These are phyloP conservation scores for Lemur catta DNA, from an alignment of 2,797 vertebrate species.

Conservation along the genomic window DNA sequence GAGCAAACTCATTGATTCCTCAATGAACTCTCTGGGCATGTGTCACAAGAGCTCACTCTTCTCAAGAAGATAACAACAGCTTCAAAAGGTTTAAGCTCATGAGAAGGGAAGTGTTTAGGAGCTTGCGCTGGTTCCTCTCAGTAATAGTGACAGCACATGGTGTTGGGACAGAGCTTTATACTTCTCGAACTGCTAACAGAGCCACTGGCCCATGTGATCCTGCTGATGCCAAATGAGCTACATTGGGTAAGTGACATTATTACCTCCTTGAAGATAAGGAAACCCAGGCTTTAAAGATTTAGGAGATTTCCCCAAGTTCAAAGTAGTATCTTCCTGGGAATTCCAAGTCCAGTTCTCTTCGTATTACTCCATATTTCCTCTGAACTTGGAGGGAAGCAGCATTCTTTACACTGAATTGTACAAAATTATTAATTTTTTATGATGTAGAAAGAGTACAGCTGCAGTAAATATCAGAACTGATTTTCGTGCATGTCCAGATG, in stretches of 20 bases:
- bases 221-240: no score
- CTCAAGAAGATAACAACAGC: not conserved
- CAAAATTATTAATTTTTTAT: not conserved
- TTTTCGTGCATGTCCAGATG: not conserved
- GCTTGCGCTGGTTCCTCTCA: not conserved
- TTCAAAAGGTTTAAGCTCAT: not conserved
- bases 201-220: not conserved
- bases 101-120: conserved; percentile 8
- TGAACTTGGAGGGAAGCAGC: not conserved
- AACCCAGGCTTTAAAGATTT: not conserved
- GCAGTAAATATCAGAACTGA: not conserved
- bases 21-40: fast-evolving
- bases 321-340: not conserved
- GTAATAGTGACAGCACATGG: not conserved
- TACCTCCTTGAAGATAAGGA: not conserved
- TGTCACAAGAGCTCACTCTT: not conserved
- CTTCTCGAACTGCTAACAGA: not conserved
- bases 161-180: not conserved
- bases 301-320: not conserved
- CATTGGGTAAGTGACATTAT: not conserved
- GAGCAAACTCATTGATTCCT: fast-evolving
- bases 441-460: not conserved
- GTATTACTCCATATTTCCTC: not conserved
- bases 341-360: not conserved
- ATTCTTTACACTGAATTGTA: not conserved